Percentiles rank a stretch among this genome's conserved stretches.
Conservation (phyloP, 2,113 vertebrate genomes). For the Sylvilagus bachmani region DNA sequence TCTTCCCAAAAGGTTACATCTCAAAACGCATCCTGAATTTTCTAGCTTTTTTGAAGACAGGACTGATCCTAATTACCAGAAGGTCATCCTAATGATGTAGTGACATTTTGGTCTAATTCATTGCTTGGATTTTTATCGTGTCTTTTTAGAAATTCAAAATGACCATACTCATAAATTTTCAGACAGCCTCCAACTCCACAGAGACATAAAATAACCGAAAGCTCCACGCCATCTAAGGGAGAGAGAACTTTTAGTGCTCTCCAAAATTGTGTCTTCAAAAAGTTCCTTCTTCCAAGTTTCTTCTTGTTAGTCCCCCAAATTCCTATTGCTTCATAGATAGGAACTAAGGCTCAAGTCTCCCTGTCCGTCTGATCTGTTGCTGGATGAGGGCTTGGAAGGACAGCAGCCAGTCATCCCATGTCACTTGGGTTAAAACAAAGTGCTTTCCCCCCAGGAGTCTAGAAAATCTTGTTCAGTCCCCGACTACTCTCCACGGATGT, state of each 20-base stretch:
- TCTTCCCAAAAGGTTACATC: conserved; percentile 12
- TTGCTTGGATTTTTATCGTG: not conserved
- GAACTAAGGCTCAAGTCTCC: not conserved
- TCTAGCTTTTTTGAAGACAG: conserved; percentile 41
- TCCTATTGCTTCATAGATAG: not conserved
- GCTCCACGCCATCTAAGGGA: not conserved
- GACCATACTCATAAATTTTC: not conserved
- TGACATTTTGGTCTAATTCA: not conserved
- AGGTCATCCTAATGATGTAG: not conserved
- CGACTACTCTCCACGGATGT: not conserved
- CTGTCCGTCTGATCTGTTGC: not conserved
- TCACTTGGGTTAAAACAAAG: not conserved
- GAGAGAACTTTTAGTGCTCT: not conserved
- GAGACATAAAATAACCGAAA: not conserved
- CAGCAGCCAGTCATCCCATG: not conserved
- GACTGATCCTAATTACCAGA: conserved; percentile 49
- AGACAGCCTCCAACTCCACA: not conserved
- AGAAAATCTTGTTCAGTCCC: not conserved
- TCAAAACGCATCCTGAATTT: not conserved
- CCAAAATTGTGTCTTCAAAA: conserved; percentile 1
- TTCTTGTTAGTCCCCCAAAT: not conserved
- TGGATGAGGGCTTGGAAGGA: not conserved
- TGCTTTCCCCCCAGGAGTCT: not conserved
- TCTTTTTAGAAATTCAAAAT: conserved; percentile 42
- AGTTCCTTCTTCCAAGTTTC: not conserved